Conservation (phyloP, 2,888 invertebrate species). For the Trachelus troglodyta region DNA sequence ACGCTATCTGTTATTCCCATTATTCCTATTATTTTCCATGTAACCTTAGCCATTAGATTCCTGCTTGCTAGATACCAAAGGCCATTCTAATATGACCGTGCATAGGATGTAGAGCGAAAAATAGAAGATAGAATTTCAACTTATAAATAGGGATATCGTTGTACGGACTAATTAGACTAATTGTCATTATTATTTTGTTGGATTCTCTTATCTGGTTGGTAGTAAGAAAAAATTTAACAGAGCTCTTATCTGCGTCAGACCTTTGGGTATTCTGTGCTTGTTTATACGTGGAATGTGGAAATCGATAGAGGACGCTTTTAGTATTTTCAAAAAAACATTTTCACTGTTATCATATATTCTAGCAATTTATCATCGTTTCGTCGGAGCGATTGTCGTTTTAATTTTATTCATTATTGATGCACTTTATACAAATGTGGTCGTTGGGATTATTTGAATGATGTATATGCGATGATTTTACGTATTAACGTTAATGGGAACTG, state of each 20-base stretch:
- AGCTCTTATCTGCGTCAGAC: not conserved
- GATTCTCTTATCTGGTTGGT: not conserved
- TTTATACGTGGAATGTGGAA: too few species aligned
- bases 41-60: not conserved
- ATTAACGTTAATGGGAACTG: not conserved
- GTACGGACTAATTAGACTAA: not conserved
- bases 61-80: not conserved
- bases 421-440: not conserved
- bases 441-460: not conserved
- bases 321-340: not conserved
- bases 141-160: not conserved
- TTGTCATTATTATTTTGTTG: not conserved
- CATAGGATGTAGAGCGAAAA: not conserved
- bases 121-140: not conserved
- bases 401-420: not conserved
- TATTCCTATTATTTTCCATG: not conserved
- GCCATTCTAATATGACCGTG: not conserved
- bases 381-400: not conserved
- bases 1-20: conserved; percentile 18
- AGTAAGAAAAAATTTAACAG: not conserved
- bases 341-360: not conserved
- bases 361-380: not conserved
- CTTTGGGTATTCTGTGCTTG: not conserved
- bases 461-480: not conserved
- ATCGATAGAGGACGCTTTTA: not conserved